A percentile compares a stretch with the other conserved stretches of the same genome.
Conservation (phyloP, 2,888 invertebrate species). For the Lymantria dispar region DNA sequence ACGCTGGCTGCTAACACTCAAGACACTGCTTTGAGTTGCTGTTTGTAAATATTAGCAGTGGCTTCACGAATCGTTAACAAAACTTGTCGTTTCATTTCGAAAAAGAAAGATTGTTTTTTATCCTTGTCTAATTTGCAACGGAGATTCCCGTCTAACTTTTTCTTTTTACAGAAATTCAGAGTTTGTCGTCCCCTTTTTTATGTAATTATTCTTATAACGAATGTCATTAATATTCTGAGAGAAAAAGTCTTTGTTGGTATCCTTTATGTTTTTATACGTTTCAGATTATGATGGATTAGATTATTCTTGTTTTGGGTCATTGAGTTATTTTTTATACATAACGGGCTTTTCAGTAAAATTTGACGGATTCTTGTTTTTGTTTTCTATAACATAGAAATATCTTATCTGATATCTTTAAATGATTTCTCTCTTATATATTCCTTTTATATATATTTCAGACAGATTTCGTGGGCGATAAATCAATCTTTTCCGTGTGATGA, state of each 20-base stretch:
- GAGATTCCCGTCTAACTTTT: constrained; percentile 37
- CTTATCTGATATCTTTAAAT: too few relatives aligned
- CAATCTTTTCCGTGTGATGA: too few relatives aligned
- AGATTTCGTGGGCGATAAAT: too few relatives aligned
- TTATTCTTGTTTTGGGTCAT: constrained; percentile 13
- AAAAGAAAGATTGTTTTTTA: constrained; percentile 62
- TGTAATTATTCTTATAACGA: constrained; percentile 36
- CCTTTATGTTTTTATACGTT: constrained; percentile 20
- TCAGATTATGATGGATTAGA: constrained; percentile 20
- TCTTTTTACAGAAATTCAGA: constrained; percentile 17
- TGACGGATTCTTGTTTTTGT: too few relatives aligned
- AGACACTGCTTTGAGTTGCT: constrained; percentile 32
- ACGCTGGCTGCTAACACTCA: constrained; percentile 21
- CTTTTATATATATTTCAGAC: too few relatives aligned
- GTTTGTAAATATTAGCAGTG: constrained; percentile 42
- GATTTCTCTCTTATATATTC: too few relatives aligned
- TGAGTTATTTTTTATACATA: constrained; percentile 2
- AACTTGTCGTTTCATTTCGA: constrained; percentile 63
- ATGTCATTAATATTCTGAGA: constrained; percentile 36
- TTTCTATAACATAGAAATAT: too few relatives aligned
- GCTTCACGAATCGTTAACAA: constrained; percentile 55
- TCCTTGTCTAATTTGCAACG: constrained; percentile 50
- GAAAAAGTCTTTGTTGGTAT: constrained; percentile 19
- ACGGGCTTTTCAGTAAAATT: neutral
- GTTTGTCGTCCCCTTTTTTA: constrained; percentile 15